Conservation (phyloP, 2,888 invertebrate genomes). For the Ferdinandea cuprea region DNA sequence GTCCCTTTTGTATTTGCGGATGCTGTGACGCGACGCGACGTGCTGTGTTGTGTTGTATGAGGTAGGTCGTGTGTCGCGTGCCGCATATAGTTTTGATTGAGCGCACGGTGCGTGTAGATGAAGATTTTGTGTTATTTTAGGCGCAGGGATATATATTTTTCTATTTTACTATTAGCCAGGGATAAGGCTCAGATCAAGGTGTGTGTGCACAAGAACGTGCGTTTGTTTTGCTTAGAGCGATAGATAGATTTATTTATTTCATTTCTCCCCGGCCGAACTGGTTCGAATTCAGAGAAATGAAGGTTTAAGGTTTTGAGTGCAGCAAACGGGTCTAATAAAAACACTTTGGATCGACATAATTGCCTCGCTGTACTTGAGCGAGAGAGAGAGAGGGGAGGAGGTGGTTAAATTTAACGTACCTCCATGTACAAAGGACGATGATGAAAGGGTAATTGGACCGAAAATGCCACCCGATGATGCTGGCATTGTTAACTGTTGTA, state of each 20-base stretch:
- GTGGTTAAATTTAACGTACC: background rate
- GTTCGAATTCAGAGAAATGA: background rate
- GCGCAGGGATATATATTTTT: constrained; percentile 24
- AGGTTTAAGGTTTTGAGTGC: constrained; percentile 25
- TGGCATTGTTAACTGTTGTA: background rate
- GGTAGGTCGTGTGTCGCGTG: constrained; percentile 75
- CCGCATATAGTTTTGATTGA: constrained; percentile 74
- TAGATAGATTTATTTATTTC: constrained; percentile 43
- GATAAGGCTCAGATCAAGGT: constrained; percentile 56
- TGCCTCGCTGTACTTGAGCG: constrained; percentile 20
- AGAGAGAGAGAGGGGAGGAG: constrained; percentile 6
- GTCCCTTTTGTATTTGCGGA: constrained; percentile 57
- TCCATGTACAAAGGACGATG: constrained; percentile 13
- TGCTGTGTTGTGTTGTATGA: too few species aligned
- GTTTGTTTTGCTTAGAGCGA: constrained; percentile 62
- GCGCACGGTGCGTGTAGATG: constrained; percentile 56
- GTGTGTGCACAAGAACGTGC: constrained; percentile 68
- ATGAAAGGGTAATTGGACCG: constrained; percentile 40
- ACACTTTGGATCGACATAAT: constrained; percentile 42
- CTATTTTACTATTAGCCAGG: constrained; percentile 52
- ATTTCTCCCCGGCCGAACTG: background rate
- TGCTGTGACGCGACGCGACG: constrained; percentile 29
- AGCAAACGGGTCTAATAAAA: constrained; percentile 41
- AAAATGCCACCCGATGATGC: constrained; percentile 23
- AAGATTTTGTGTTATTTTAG: constrained; percentile 69